Conservation (phyloP, 2,888 invertebrate species). For the Nymphalis urticae region DNA sequence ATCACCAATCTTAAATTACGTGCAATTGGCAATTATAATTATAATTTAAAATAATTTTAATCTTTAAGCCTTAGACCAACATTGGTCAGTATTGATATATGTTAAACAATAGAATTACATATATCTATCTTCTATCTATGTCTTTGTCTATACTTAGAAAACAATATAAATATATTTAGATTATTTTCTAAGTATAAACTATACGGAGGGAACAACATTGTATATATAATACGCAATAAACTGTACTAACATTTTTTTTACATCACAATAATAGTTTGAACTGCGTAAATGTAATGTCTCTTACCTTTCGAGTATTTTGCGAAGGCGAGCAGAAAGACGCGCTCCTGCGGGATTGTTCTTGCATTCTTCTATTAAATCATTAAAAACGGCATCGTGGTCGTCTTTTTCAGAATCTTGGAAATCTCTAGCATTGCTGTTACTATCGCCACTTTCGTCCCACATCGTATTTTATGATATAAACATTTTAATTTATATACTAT, state of each 20-base stretch:
- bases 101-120: too few relatives aligned
- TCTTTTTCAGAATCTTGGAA: conserved; percentile 41
- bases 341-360: conserved; percentile 86
- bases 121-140: too few relatives aligned
- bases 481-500: not conserved
- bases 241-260: not conserved
- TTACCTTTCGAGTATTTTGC: conserved; percentile 67
- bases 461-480: conserved; percentile 6
- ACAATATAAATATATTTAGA: too few relatives aligned
- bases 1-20: too few relatives aligned
- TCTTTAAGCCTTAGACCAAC: too few relatives aligned
- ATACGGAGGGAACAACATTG: not conserved
- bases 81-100: too few relatives aligned
- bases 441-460: conserved; percentile 30
- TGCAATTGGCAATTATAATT: too few relatives aligned
- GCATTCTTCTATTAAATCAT: conserved; percentile 85
- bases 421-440: conserved; percentile 19
- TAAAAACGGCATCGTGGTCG: conserved; percentile 65
- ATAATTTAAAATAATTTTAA: too few relatives aligned
- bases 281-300: not conserved
- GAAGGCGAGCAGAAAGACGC: conserved; percentile 74
- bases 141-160: too few relatives aligned
- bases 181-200: too few relatives aligned
- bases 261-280: too few relatives aligned
- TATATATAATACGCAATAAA: not conserved